phyloP scores from a whole-genome alignment of 2,888 invertebrate species.

The Girardia tigrina region DNA sequence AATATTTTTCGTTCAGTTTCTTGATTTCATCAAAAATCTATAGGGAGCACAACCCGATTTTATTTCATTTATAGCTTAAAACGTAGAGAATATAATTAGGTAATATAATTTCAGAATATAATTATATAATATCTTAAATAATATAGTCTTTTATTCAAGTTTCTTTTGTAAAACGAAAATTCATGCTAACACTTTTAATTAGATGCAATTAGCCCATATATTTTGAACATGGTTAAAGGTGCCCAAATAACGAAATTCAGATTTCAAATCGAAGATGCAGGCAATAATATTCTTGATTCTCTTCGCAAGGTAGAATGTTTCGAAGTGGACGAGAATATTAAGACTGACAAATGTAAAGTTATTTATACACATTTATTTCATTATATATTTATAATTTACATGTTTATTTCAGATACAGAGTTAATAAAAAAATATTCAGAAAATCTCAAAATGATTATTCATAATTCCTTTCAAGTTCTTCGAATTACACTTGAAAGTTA shows the following conservation, averaged over 20 bases:
- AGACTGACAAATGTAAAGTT: not conserved
- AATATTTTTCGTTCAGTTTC: too few relatives aligned
- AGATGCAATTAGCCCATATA: conserved; percentile 20
- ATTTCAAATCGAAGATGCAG: not conserved
- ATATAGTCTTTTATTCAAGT: too few relatives aligned
- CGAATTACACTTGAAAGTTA: not conserved
- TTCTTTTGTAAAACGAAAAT: too few relatives aligned
- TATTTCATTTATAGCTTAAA: too few relatives aligned
- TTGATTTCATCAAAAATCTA: too few relatives aligned
- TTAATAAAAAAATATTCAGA: not conserved
- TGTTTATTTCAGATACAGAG: not conserved
- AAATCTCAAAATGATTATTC: not conserved
- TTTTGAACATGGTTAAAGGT: conserved; percentile 2
- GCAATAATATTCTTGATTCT: not conserved
- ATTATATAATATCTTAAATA: too few relatives aligned
- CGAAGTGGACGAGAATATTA: not conserved
- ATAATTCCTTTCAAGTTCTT: not conserved
- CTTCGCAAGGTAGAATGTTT: not conserved
- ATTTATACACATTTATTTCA: not conserved
- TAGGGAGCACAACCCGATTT: too few relatives aligned
- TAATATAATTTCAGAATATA: too few relatives aligned
- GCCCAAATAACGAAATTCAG: not conserved
- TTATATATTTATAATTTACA: not conserved
- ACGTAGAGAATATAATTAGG: too few relatives aligned
- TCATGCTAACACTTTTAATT: too few relatives aligned